These are phyloP conservation scores for Merodon equestris DNA, from an alignment of 2,888 invertebrate genomes.

Conservation along the genomic window DNA sequence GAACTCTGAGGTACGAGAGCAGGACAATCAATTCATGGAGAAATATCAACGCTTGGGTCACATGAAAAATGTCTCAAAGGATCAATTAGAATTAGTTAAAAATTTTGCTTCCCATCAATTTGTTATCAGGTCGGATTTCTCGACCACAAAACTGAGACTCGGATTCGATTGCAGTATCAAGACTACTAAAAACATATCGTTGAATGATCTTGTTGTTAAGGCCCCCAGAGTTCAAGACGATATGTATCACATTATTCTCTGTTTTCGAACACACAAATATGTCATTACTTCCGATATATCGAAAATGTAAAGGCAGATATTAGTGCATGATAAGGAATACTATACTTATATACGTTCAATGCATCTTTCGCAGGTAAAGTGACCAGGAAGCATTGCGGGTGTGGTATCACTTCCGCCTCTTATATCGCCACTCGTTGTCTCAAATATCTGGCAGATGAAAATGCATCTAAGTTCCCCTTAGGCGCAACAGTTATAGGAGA, in stretches of 20 bases:
- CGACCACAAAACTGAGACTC: constrained; percentile 47
- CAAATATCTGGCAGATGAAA: constrained; percentile 6
- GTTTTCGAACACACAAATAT: constrained; percentile 53
- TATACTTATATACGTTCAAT: constrained; percentile 55
- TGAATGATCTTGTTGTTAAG: constrained; percentile 54
- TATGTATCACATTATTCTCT: constrained; percentile 42
- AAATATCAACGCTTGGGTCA: constrained; percentile 18
- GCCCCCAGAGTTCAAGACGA: constrained; percentile 46
- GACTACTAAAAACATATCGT: constrained; percentile 45
- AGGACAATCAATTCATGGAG: no score
- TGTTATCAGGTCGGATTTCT: constrained; percentile 10
- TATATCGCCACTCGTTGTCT: constrained; percentile 46
- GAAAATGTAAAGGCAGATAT: constrained; percentile 68
- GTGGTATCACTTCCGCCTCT: constrained; percentile 38
- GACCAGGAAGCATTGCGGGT: no score
- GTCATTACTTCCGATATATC: constrained; percentile 51
- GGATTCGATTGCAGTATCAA: constrained; percentile 43
- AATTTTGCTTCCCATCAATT: constrained; percentile 15
- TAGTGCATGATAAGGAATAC: constrained; percentile 48
- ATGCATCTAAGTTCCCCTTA: constrained; percentile 23
- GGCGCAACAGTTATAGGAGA: constrained; percentile 33
- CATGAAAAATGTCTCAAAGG: constrained; percentile 5
- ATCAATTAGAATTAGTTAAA: background rate
- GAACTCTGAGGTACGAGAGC: no score
- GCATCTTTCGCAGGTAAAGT: constrained; percentile 50